Evolutionary conservation across 2,888 invertebrate species (phyloP), one percentile per base, ranked within the genome.

Genomic region (Rhorus exstirpatorius): DNA sequence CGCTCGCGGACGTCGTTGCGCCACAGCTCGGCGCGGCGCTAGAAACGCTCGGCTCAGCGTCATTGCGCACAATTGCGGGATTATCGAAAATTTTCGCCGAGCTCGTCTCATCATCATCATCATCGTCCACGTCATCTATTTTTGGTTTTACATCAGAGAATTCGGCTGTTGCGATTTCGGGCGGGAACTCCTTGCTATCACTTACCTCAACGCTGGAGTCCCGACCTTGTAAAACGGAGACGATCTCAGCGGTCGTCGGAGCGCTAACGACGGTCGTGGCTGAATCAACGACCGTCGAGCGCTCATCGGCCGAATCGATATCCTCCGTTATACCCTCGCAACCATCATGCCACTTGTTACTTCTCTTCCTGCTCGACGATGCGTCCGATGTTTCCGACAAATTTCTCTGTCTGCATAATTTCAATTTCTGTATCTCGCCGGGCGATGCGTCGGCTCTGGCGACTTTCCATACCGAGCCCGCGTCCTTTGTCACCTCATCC

Each of bases 351-450:
- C 91, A 90, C 88, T 91, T 92, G 90, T 87, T 70, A 85, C 90
- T 90, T 87, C 88, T 90, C 87, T 90, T 92, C 88, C 89, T 91
- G 84, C 87, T 89, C 19, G 89, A 87, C 83, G 91, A 89, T 58
- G 88, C 89, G 55, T 92, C 92, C 75, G 92, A 92, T 58, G 91
- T 89, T 85, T 92, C 93, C 79, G 91, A 90, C 55, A 87, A 88
- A 85, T 91, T 92, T 44, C 95, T 94, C 74, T 95, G 94, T 83
- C 95, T 92, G 87, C 95, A 95, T 85, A 96, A 94, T 90, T 95
- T 96, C 31, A 95, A 89, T 90, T 95, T 95, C 87, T 95, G 94
- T 87, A 95, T 95, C 90, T 95, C 95, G 8, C 95, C 95, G 1
- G 92, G 92, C 0, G 92, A 93, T 12, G 92, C 93, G 84, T 93